A percentile compares a stretch with the other conserved stretches of the same genome.
phyloP scores from a whole-genome alignment of 2,113 vertebrate species.

The Corvus cornix region DNA sequence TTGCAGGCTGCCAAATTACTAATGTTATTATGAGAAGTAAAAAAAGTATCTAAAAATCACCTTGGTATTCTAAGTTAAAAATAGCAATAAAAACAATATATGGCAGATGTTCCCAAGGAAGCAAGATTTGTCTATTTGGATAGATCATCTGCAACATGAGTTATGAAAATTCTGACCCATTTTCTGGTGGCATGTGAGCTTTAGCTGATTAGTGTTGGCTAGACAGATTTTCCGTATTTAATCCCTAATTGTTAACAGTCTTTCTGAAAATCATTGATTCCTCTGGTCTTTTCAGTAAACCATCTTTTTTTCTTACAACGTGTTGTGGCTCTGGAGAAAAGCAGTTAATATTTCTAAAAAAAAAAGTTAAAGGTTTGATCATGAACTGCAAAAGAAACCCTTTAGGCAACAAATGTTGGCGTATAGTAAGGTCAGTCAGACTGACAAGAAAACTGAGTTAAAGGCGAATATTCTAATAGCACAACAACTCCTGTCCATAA shows the following conservation, averaged over 20 bases:
- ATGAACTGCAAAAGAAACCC: neutral
- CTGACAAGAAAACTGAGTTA: neutral
- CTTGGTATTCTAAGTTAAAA: neutral
- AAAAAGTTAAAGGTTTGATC: neutral
- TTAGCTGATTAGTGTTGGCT: neutral
- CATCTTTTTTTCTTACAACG: neutral
- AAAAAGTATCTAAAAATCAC: neutral
- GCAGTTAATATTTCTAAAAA: neutral
- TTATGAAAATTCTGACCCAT: neutral
- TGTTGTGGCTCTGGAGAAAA: neutral
- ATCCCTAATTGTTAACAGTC: neutral
- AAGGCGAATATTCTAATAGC: neutral
- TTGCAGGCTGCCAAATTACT: neutral
- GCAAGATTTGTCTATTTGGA: neutral
- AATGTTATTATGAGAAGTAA: neutral
- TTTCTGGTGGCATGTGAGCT: neutral
- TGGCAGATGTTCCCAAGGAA: neutral
- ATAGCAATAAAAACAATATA: neutral
- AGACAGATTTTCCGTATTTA: neutral
- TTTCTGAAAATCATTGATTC: neutral
- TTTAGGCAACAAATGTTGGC: neutral
- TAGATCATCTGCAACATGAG: neutral
- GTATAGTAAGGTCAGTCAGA: neutral
- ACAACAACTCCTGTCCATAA: neutral
- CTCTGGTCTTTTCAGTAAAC: neutral